phyloP scores from a whole-genome alignment of 2,113 vertebrate genomes.

The Ramphastos sulfuratus region DNA sequence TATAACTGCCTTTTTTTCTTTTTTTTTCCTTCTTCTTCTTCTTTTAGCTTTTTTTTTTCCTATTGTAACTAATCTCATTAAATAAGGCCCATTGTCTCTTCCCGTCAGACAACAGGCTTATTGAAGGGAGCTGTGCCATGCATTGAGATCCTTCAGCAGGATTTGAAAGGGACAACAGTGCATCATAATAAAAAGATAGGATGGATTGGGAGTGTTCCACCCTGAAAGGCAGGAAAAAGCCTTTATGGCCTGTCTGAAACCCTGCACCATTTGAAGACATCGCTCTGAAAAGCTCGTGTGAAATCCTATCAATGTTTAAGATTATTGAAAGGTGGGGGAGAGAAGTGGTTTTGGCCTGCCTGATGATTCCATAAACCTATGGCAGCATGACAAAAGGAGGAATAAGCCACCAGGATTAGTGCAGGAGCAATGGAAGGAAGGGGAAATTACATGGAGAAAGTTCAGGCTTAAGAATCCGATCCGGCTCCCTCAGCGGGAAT shows the following conservation, averaged over 20 bases:
- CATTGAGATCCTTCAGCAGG: constrained; percentile 24
- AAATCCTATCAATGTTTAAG: constrained; percentile 19
- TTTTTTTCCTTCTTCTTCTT: neutral
- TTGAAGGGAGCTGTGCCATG: constrained; percentile 63
- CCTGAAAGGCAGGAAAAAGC: constrained; percentile 38
- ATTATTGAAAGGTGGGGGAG: constrained; percentile 12
- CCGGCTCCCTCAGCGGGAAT: neutral
- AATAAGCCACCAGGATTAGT: neutral
- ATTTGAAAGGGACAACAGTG: constrained; percentile 60
- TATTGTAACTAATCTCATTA: constrained; percentile 77
- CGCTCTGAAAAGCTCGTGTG: constrained; percentile 44
- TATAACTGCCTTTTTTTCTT: constrained; percentile 45
- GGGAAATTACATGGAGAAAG: neutral
- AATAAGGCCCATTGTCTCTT: constrained; percentile 72
- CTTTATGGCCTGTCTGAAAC: neutral
- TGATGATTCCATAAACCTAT: constrained; percentile 29
- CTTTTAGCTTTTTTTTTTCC: constrained; percentile 66
- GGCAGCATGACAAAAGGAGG: constrained; percentile 18
- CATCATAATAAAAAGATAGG: constrained; percentile 19
- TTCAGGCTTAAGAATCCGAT: neutral
- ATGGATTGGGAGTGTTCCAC: constrained; percentile 51
- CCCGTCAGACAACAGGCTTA: constrained; percentile 65
- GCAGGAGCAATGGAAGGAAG: neutral
- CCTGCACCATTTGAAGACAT: neutral
- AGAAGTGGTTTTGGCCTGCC: neutral